Evolutionary conservation across 2,113 vertebrate genomes (phyloP).

Genomic region (Sinocyclocheilus maitianheensis): DNA sequence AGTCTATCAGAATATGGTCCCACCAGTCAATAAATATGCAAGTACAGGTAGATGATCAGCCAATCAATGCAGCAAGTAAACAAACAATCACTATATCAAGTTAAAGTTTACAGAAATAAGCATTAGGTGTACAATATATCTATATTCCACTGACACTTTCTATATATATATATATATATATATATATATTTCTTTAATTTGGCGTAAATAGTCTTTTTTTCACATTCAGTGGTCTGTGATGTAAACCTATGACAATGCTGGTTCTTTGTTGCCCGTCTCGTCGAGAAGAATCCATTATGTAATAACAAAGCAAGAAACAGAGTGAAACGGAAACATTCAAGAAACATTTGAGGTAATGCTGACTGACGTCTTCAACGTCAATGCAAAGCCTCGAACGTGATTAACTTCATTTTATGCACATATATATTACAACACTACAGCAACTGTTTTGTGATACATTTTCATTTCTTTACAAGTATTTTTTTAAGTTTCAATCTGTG

Average conservation of each 20-base stretch:
- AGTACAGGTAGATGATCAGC: slow-evolving; percentile 48
- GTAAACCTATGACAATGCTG: slow-evolving; percentile 54
- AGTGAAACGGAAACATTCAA: slow-evolving; percentile 52
- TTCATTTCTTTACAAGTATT: slow-evolving; percentile 47
- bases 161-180: background rate
- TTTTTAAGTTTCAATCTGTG: slow-evolving; percentile 27
- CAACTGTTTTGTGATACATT: slow-evolving; percentile 30
- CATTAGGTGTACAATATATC: slow-evolving; percentile 41
- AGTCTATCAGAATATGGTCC: slow-evolving; percentile 28
- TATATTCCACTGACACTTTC: slow-evolving; percentile 8
- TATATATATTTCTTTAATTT: slow-evolving; percentile 45
- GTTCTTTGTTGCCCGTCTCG: slow-evolving; percentile 46
- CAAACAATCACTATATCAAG: slow-evolving; percentile 55
- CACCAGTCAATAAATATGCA: slow-evolving; percentile 51
- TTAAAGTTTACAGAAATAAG: slow-evolving; percentile 41
- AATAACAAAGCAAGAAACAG: slow-evolving; percentile 48
- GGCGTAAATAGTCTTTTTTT: slow-evolving; percentile 47
- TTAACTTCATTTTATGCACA: slow-evolving; percentile 44
- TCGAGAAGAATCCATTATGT: slow-evolving; percentile 25
- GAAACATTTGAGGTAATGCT: slow-evolving; percentile 48
- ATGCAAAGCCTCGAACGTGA: slow-evolving; percentile 49
- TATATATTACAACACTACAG: slow-evolving; percentile 41
- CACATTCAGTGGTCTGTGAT: slow-evolving; percentile 62
- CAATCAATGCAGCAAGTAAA: slow-evolving; percentile 51
- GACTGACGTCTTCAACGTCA: slow-evolving; percentile 38